A percentile compares a stretch with the other conserved stretches of the same genome.
phyloP scores from a whole-genome alignment of 1,140 invertebrate genomes.

The Philopotamus ludificatus region DNA sequence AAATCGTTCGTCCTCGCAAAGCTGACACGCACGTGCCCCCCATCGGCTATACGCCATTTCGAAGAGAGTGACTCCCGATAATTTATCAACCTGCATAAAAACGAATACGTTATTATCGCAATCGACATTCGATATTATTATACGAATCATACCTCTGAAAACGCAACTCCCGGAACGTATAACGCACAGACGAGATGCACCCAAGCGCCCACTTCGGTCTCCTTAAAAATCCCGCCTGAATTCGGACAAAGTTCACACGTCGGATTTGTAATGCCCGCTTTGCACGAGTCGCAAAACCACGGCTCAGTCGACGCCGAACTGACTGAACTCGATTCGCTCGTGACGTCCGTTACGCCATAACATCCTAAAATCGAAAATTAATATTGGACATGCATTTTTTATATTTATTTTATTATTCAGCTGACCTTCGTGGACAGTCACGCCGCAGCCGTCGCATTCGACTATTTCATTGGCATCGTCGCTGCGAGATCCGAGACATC shows the following conservation, averaged over 20 bases:
- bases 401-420: not conserved
- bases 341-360: conserved; percentile 92
- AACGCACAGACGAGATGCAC: conserved; percentile 96
- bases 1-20: conserved; percentile 85
- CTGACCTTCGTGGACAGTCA: conserved; percentile 90
- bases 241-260: conserved; percentile 87
- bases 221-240: conserved; percentile 90
- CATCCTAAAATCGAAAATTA: conserved; percentile 63
- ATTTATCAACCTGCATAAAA: conserved; percentile 68
- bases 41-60: conserved; percentile 95
- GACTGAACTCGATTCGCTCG: conserved; percentile 85
- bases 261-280: conserved; percentile 83
- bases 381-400: not conserved
- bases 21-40: conserved; percentile 83
- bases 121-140: not conserved
- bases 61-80: conserved; percentile 86
- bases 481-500: conserved; percentile 89
- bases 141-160: conserved; percentile 70
- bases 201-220: conserved; percentile 95
- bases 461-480: conserved; percentile 95
- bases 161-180: conserved; percentile 95
- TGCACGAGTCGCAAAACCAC: conserved; percentile 98
- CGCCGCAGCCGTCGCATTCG: conserved; percentile 94
- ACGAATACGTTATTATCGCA: not conserved
- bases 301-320: conserved; percentile 93